Evolutionary conservation across 2,888 invertebrate species (phyloP).

Genomic region (Pyrgus malvae): DNA sequence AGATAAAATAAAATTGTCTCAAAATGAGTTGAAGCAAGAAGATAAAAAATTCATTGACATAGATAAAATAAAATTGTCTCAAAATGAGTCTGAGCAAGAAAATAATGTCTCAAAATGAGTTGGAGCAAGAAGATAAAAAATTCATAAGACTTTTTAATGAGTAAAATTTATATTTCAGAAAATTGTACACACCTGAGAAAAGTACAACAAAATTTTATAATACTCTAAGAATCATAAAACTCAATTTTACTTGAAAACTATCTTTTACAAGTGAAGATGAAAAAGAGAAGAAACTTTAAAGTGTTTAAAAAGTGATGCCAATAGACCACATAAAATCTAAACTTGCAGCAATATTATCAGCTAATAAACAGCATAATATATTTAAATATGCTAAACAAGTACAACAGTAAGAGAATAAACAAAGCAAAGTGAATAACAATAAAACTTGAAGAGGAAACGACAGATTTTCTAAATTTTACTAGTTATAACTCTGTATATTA

Average conservation of each 20-base stretch:
- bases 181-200: constrained; percentile 79
- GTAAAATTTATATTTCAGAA: constrained; percentile 80
- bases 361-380: constrained; percentile 51
- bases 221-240: constrained; percentile 60
- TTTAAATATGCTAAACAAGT: constrained; percentile 41
- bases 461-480: constrained; percentile 26
- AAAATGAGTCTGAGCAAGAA: constrained; percentile 52
- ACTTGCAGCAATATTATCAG: constrained; percentile 55
- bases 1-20: constrained; percentile 52
- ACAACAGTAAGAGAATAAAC: constrained; percentile 27
- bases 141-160: constrained; percentile 56
- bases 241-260: constrained; percentile 60
- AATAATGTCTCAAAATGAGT: constrained; percentile 53
- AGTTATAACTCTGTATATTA: constrained; percentile 40
- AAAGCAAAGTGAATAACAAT: constrained; percentile 33
- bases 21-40: constrained; percentile 52
- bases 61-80: constrained; percentile 52
- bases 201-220: constrained; percentile 73
- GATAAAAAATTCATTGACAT: constrained; percentile 49
- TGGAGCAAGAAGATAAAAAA: too few relatives aligned
- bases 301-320: constrained; percentile 53
- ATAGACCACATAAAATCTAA: constrained; percentile 53
- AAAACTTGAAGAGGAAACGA: constrained; percentile 26
- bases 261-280: constrained; percentile 64
- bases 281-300: constrained; percentile 63